phyloP scores from a whole-genome alignment of 37 sponge, comb jelly and placozoan genomes.

The Crambe crambe region DNA sequence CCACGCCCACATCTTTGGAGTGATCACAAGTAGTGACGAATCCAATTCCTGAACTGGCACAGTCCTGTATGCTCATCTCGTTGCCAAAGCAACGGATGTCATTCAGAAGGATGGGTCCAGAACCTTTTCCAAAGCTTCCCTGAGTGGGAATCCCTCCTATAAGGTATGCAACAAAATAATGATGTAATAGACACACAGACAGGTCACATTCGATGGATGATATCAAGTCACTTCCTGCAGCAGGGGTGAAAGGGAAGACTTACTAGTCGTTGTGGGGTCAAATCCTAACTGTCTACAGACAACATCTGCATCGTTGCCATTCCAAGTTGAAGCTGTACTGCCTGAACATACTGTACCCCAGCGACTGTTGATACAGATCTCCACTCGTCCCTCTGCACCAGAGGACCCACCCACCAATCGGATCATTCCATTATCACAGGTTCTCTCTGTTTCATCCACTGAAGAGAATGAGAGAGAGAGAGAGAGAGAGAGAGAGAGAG shows the following conservation, averaged over 20 bases:
- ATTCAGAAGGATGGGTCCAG: slow-evolving; percentile 25
- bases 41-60: neutral
- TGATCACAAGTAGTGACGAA: slow-evolving; percentile 16
- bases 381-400: slow-evolving; percentile 47
- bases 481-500: too few relatives aligned
- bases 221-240: too few relatives aligned
- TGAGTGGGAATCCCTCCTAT: slow-evolving; percentile 15
- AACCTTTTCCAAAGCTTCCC: slow-evolving; percentile 27
- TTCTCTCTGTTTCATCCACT: neutral
- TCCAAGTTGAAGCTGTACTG: neutral
- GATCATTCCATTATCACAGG: slow-evolving; percentile 32
- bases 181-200: too few relatives aligned
- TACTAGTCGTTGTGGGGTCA: neutral
- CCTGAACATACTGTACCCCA: slow-evolving; percentile 55
- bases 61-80: slow-evolving; percentile 26
- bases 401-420: slow-evolving; percentile 14
- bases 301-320: slow-evolving; percentile 32
- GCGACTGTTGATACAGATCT: slow-evolving; percentile 37
- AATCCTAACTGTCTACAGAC: slow-evolving; percentile 47
- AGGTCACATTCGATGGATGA: too few relatives aligned
- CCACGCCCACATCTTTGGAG: slow-evolving; percentile 17
- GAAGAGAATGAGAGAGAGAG: too few relatives aligned
- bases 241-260: too few relatives aligned
- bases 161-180: too few relatives aligned
- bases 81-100: slow-evolving; percentile 34